These are phyloP conservation scores for Agapornis canus DNA, from an alignment of 2,797 vertebrate genomes.

Conservation along the genomic window DNA sequence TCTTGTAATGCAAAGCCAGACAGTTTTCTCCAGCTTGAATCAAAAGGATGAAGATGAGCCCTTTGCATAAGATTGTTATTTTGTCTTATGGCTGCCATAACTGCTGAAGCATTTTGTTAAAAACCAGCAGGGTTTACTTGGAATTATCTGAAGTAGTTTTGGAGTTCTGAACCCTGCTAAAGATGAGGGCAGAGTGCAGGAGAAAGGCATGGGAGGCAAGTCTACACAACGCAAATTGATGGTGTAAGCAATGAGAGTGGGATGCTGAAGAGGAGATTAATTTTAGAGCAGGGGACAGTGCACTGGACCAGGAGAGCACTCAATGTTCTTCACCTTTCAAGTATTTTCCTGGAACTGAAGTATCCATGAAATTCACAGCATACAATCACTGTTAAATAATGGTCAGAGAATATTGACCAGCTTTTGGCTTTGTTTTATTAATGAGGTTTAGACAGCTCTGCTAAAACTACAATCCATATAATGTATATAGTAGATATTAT, in stretches of 20 bases:
- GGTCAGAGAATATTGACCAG: not conserved
- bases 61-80: not conserved
- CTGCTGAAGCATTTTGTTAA: not conserved
- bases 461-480: not conserved
- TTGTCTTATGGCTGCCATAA: not conserved
- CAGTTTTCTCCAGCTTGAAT: not conserved
- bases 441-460: not conserved
- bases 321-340: not conserved
- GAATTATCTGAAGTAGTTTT: not conserved
- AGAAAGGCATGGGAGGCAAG: not conserved
- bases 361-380: not conserved
- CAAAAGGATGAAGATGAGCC: not conserved
- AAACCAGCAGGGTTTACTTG: not conserved
- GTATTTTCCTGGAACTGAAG: not conserved
- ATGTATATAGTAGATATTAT: accelerated
- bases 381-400: not conserved
- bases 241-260: accelerated
- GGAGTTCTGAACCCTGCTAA: not conserved
- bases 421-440: not conserved
- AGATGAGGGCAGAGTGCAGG: not conserved
- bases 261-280: not conserved
- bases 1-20: not conserved
- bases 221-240: not conserved
- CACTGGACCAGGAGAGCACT: accelerated
- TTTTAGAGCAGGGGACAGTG: not conserved